Evolutionary conservation across 2,113 vertebrate genomes (phyloP).

Genomic region (Oophaga pumilio): DNA sequence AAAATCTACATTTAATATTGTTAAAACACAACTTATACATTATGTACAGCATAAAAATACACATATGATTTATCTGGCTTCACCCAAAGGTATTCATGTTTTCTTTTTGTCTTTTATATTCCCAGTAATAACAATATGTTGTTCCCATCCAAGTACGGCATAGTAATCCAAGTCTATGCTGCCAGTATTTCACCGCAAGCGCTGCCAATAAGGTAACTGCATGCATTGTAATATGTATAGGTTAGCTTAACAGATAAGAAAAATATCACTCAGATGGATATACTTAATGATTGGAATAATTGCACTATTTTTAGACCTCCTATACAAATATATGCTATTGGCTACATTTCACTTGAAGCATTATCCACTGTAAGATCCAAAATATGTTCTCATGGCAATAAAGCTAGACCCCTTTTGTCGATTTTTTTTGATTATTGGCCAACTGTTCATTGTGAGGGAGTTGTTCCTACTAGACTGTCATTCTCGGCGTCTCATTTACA

Average conservation of each 20-base stretch:
- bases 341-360: slow-evolving; percentile 56
- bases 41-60: background rate
- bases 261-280: slow-evolving; percentile 31
- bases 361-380: slow-evolving; percentile 42
- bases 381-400: slow-evolving; percentile 26
- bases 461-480: slow-evolving; percentile 57
- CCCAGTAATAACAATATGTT: background rate
- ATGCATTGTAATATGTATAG: slow-evolving; percentile 2
- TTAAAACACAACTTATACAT: background rate
- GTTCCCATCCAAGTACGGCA: background rate
- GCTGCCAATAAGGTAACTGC: slow-evolving; percentile 9
- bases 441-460: slow-evolving; percentile 59
- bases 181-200: background rate
- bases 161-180: background rate
- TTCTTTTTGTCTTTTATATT: slow-evolving; percentile 5
- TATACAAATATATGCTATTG: slow-evolving; percentile 49
- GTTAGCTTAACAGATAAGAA: slow-evolving; percentile 44
- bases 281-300: slow-evolving; percentile 45
- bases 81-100: background rate
- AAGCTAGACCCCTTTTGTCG: slow-evolving; percentile 32
- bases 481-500: slow-evolving; percentile 69
- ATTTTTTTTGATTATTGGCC: slow-evolving; percentile 53
- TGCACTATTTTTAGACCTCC: slow-evolving; percentile 37
- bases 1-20: background rate
- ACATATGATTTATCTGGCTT: background rate